Evolutionary conservation across 2,113 vertebrate genomes (phyloP).

Genomic region (Gasterosteus nipponicus): DNA sequence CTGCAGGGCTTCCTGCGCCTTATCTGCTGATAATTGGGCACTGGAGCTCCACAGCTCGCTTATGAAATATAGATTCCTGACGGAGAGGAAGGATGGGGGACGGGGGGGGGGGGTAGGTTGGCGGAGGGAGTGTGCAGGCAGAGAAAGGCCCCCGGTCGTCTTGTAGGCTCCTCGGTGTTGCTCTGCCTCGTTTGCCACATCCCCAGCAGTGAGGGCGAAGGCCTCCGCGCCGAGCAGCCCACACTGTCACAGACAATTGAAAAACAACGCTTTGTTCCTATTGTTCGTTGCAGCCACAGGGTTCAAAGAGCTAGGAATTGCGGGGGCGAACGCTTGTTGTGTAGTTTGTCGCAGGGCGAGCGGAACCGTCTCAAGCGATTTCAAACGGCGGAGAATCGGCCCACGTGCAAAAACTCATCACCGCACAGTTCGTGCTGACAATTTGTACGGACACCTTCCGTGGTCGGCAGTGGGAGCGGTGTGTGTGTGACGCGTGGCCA

Average conservation of each 20-base stretch:
- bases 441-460: not conserved
- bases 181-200: conserved; percentile 73
- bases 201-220: conserved; percentile 63
- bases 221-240: conserved; percentile 58
- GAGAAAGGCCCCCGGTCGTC: conserved; percentile 75
- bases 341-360: conserved; percentile 37
- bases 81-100: conserved; percentile 67
- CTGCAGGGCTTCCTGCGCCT: conserved; percentile 84
- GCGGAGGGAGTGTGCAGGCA: conserved; percentile 68
- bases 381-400: conserved; percentile 17
- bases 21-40: conserved; percentile 85
- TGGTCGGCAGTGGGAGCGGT: not conserved
- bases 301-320: conserved; percentile 54
- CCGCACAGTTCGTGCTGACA: not conserved
- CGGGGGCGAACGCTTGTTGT: conserved; percentile 43
- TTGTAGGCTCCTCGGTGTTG: conserved; percentile 67
- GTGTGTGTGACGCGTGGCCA: conserved; percentile 7
- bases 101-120: conserved; percentile 34
- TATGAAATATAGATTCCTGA: conserved; percentile 87
- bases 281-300: conserved; percentile 53
- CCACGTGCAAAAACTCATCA: not conserved
- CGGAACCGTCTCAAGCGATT: conserved; percentile 33
- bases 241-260: conserved; percentile 65
- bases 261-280: conserved; percentile 68
- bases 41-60: conserved; percentile 83